Conservation (phyloP, 1,140 invertebrate species). For the Maconellicoccus hirsutus region DNA sequence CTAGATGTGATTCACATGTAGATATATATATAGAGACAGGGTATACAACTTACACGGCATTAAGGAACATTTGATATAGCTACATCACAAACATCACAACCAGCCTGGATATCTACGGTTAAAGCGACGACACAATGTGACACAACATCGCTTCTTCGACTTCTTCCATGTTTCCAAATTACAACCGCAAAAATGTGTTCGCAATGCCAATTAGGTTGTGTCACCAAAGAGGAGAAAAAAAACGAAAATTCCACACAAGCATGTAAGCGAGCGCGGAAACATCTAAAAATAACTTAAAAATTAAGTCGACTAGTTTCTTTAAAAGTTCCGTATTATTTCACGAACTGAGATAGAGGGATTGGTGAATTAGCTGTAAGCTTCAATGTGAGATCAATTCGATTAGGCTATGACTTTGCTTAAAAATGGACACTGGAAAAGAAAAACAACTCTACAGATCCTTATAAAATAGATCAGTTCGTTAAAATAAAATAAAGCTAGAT, state of each 20-base stretch:
- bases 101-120: constrained; percentile 11
- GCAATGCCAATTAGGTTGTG: not conserved
- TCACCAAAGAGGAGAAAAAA: not conserved
- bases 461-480: not conserved
- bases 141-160: not conserved
- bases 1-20: constrained; percentile 14
- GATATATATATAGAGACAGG: not conserved
- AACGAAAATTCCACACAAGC: no score
- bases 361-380: no score
- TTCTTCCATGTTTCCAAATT: not conserved
- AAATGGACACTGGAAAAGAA: no score
- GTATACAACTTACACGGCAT: constrained; percentile 13
- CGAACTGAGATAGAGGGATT: no score
- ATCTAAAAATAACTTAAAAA: not conserved
- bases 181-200: not conserved
- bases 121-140: not conserved
- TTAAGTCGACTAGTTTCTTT: not conserved
- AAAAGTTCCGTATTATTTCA: not conserved
- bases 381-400: no score
- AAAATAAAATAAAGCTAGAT: not conserved
- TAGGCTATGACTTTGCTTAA: no score
- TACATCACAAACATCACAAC: constrained; percentile 21
- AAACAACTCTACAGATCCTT: no score
- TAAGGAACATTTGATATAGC: constrained; percentile 21
- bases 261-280: not conserved